Conservation (phyloP, 2,888 invertebrate species). For the Catocala nupta region DNA sequence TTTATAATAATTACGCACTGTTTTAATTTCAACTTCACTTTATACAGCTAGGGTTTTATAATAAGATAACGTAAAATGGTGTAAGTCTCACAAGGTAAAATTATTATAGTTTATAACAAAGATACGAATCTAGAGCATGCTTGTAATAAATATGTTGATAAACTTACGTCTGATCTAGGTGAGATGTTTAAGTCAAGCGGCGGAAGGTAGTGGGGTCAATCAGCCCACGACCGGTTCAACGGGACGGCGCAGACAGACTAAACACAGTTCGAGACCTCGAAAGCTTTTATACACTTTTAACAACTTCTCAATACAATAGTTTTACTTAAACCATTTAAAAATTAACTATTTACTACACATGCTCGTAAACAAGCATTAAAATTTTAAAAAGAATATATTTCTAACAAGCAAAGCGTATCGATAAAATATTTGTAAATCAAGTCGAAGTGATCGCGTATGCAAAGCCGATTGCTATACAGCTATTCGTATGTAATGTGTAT, state of each 20-base stretch:
- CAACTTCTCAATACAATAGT: slow-evolving; percentile 58
- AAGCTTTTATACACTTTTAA: slow-evolving; percentile 76
- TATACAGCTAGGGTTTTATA: not conserved
- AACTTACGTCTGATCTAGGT: slow-evolving; percentile 66
- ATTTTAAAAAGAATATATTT: not conserved
- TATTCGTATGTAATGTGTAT: slow-evolving; percentile 60
- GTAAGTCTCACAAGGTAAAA: not conserved
- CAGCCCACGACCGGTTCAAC: slow-evolving; percentile 73
- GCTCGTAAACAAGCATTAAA: not conserved
- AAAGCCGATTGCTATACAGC: slow-evolving; percentile 29
- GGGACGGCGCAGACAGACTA: slow-evolving; percentile 76
- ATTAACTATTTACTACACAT: not conserved
- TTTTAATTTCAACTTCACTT: slow-evolving; percentile 1
- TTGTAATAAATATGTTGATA: slow-evolving; percentile 35
- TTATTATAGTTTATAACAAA: not conserved
- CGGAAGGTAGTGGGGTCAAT: slow-evolving; percentile 55
- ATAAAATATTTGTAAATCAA: slow-evolving; percentile 6
- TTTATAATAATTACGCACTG: not conserved
- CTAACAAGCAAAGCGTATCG: slow-evolving; percentile 1
- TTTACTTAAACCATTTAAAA: slow-evolving; percentile 25
- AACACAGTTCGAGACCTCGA: slow-evolving; percentile 77
- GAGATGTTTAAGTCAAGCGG: slow-evolving; percentile 39
- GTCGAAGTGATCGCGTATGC: slow-evolving; percentile 3
- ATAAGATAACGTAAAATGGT: not conserved
- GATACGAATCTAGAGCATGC: slow-evolving; percentile 24